Percentiles rank a stretch among this genome's conserved stretches.
phyloP scores from a whole-genome alignment of 2,113 vertebrate species.

The Erinaceus europaeus region DNA sequence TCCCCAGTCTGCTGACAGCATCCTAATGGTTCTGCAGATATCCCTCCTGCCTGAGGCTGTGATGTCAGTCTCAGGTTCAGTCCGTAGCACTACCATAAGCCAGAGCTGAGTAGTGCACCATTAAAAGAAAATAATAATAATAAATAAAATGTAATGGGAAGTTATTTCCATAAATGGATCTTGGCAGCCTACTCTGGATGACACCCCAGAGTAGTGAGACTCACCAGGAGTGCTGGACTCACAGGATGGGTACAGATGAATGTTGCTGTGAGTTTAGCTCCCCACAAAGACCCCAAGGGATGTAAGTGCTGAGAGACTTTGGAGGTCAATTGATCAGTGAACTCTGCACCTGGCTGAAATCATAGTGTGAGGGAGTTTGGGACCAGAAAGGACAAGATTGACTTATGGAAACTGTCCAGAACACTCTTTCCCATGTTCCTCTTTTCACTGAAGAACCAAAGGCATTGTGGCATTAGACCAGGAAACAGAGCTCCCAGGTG shows the following conservation, averaged over 20 bases:
- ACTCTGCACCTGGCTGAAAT: not conserved
- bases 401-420: not conserved
- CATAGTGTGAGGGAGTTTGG: not conserved
- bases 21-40: too few species aligned
- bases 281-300: fast-evolving
- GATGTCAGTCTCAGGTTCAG: too few species aligned
- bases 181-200: not conserved
- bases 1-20: not conserved
- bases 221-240: not conserved
- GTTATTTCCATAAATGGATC: not conserved
- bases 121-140: too few species aligned
- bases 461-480: not conserved
- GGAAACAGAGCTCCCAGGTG: not conserved
- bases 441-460: not conserved
- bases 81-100: too few species aligned
- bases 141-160: too few species aligned
- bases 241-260: not conserved
- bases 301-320: not conserved
- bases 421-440: not conserved
- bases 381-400: not conserved
- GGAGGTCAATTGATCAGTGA: too few species aligned
- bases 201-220: not conserved
- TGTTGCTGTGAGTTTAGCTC: not conserved
- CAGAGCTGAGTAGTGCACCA: too few species aligned
- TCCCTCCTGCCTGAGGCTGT: too few species aligned